These are phyloP conservation scores for Idaea aversata DNA, from an alignment of 2,888 invertebrate species.

Conservation along the genomic window DNA sequence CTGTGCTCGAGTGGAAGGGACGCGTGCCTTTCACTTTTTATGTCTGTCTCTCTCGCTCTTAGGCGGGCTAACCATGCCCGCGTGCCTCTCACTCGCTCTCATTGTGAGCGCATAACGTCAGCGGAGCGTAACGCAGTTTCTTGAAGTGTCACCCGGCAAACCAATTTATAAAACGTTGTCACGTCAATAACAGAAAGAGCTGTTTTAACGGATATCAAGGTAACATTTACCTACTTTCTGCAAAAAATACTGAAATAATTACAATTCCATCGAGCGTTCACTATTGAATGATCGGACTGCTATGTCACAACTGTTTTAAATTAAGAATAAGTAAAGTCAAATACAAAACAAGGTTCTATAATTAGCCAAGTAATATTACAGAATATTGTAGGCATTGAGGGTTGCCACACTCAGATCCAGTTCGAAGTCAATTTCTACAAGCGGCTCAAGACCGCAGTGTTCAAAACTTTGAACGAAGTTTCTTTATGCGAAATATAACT, in stretches of 20 bases:
- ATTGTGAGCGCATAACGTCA: too few relatives aligned
- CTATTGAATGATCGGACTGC: constrained; percentile 1
- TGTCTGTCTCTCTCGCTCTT: too few relatives aligned
- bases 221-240: too few relatives aligned
- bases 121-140: too few relatives aligned
- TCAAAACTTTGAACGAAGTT: constrained; percentile 3
- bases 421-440: constrained; percentile 2
- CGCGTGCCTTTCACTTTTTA: too few relatives aligned
- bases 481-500: constrained; percentile 3
- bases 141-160: too few relatives aligned
- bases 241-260: not conserved
- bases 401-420: not conserved
- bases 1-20: too few relatives aligned
- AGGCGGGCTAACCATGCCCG: too few relatives aligned
- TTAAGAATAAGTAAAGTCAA: not conserved
- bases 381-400: not conserved
- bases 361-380: not conserved
- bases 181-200: too few relatives aligned
- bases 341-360: not conserved
- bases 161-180: too few relatives aligned
- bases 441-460: constrained; percentile 3
- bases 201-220: too few relatives aligned
- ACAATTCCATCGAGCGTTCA: not conserved
- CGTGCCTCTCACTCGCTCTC: too few relatives aligned
- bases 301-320: constrained; percentile 1